Evolutionary conservation across 1,140 invertebrate species (phyloP).

Genomic region (Elymnias hypermnestra): DNA sequence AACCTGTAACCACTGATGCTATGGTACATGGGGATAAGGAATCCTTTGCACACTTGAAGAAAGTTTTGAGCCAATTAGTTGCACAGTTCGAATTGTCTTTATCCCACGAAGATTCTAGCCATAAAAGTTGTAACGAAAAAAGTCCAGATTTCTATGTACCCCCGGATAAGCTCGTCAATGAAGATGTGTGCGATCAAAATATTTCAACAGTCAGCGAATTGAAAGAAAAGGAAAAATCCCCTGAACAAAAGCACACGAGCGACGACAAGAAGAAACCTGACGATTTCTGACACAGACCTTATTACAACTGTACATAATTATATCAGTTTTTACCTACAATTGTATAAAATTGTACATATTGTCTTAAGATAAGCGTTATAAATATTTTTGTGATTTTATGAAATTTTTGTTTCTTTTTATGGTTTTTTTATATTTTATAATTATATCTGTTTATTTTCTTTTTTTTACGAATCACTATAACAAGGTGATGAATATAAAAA

Average conservation of each 20-base stretch:
- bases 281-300: slow-evolving; percentile 12
- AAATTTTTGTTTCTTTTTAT: neutral
- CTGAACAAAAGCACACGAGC: neutral
- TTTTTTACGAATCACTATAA: too few species aligned
- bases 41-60: slow-evolving; percentile 56
- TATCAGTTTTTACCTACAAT: slow-evolving; percentile 3
- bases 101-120: slow-evolving; percentile 30
- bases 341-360: slow-evolving; percentile 25
- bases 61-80: slow-evolving; percentile 51
- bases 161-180: slow-evolving; percentile 21
- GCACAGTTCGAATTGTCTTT: slow-evolving; percentile 57
- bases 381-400: slow-evolving; percentile 17
- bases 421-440: neutral
- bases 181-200: slow-evolving; percentile 4
- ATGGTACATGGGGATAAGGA: slow-evolving; percentile 33
- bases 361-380: slow-evolving; percentile 8
- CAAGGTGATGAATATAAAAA: too few species aligned
- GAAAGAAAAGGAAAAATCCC: slow-evolving; percentile 2
- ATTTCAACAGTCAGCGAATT: slow-evolving; percentile 3
- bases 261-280: slow-evolving; percentile 3
- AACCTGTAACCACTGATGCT: slow-evolving; percentile 23
- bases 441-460: too few species aligned
- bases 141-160: slow-evolving; percentile 11
- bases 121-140: slow-evolving; percentile 23
- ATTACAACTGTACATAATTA: slow-evolving; percentile 6